Evolutionary conservation across 2,797 vertebrate species (phyloP), one percentile per base, ranked within the genome.

Genomic region (Argentina silus): DNA sequence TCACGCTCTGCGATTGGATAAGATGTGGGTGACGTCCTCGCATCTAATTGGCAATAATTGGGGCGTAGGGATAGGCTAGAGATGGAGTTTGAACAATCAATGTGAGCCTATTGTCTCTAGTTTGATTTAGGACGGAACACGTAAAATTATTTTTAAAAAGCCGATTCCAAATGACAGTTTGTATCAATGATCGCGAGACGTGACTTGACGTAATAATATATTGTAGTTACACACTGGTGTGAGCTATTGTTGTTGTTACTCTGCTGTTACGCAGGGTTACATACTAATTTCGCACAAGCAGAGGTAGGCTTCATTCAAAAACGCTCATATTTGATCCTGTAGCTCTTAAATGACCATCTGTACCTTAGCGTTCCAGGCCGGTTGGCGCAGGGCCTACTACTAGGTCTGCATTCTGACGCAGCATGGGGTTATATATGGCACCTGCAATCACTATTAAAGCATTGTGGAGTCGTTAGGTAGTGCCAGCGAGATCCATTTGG

Each of bases 11-110:
- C 78, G 51, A 88, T 88, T 90, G 87, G 86, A 55, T 69, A 21
- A 74, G 9, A 50, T 10, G n/a, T 14, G 21, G 14, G 7, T 90
- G 86, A 90, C 87, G 88, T 88, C 83, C 43, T 45, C 72, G 78
- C 70, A 47, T 79, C 76, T 84, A 81, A 86, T 80, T 84, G 71
- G 78, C 61, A 67, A 83, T 73, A 83, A 85, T 76, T 69, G 63
- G 70, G 67, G 27, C 48, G 12, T 51, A 71, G 50, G 69, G n/a
- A 55, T 14, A 27, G 6, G 65, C 11, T 51, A 44, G 17, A 59
- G 19, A 47, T 45, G 9, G 36, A 42, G 15, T 43, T 43, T 43
- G 55, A 21, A 10, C 15, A 43, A 62, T 14, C 60, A 42, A 43
- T 42, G 11, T 43, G 12, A 6, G 23, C 11, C 9, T 50, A 14